These are phyloP conservation scores for Ephydatia muelleri DNA, from an alignment of 37 sponge, comb jelly and placozoan species.

Conservation along the genomic window DNA sequence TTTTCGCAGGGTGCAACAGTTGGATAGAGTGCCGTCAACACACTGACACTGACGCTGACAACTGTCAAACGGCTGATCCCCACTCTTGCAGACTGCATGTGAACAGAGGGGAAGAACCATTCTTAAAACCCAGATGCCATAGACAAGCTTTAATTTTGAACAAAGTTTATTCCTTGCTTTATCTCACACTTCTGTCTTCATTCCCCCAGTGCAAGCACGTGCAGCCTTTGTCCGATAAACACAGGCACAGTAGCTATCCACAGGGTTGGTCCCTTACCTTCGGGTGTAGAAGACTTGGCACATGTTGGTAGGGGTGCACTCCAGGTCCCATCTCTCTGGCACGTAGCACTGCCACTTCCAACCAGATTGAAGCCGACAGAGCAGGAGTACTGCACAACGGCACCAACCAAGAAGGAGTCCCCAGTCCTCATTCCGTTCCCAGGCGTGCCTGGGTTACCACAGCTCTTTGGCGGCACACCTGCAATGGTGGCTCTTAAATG, in stretches of 20 bases:
- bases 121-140: too few species aligned
- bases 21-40: constrained; percentile 26
- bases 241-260: too few species aligned
- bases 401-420: not conserved
- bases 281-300: too few species aligned
- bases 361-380: constrained; percentile 34
- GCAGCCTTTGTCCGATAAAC: too few species aligned
- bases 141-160: too few species aligned
- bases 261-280: too few species aligned
- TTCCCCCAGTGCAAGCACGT: too few species aligned
- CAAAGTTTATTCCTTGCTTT: too few species aligned
- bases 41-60: constrained; percentile 61
- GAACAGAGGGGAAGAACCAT: too few species aligned
- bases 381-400: constrained; percentile 43
- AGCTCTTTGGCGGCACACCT: constrained; percentile 2
- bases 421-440: constrained; percentile 17
- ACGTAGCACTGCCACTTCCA: constrained; percentile 31
- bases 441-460: constrained; percentile 44
- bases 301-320: constrained; percentile 51
- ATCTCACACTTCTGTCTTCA: too few species aligned
- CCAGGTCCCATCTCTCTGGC: constrained; percentile 65
- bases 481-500: not conserved
- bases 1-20: constrained; percentile 60
- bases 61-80: constrained; percentile 24
- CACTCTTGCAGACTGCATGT: constrained; percentile 7